Evolutionary conservation across 2,888 invertebrate genomes (phyloP).

Genomic region (Stramonita haemastoma): DNA sequence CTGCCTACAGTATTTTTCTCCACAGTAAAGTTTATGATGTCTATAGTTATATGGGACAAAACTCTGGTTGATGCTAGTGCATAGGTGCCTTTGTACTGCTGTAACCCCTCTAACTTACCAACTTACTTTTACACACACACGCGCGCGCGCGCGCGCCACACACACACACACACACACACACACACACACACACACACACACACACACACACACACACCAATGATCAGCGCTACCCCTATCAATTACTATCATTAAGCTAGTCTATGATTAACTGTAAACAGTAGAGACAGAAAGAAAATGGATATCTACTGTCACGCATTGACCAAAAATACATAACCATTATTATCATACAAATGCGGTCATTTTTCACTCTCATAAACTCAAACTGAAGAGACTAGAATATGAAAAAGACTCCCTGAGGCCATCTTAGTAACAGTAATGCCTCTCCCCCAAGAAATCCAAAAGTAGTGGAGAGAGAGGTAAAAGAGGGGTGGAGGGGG

Average conservation of each 20-base stretch:
- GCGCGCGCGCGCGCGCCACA: too few species aligned
- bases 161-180: background rate
- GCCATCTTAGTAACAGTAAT: background rate
- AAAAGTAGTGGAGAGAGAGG: background rate
- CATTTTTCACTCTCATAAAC: background rate
- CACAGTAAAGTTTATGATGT: too few species aligned
- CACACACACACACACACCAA: conserved; percentile 10
- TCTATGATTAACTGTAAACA: background rate
- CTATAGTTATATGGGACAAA: too few species aligned
- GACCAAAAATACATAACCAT: too few species aligned
- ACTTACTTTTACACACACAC: background rate
- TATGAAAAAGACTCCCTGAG: background rate
- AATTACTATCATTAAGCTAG: too few species aligned
- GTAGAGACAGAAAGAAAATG: background rate
- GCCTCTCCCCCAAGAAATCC: too few species aligned
- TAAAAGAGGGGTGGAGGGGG: too few species aligned
- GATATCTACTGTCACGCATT: background rate
- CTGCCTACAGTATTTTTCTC: too few species aligned
- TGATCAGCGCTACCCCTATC: too few species aligned
- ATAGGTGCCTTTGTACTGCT: too few species aligned
- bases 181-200: background rate
- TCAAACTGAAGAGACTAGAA: background rate
- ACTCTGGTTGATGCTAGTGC: too few species aligned
- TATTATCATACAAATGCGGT: too few species aligned
- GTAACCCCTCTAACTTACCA: background rate